Evolutionary conservation across 2,113 vertebrate species (phyloP).

Genomic region (Tetrao urogallus): DNA sequence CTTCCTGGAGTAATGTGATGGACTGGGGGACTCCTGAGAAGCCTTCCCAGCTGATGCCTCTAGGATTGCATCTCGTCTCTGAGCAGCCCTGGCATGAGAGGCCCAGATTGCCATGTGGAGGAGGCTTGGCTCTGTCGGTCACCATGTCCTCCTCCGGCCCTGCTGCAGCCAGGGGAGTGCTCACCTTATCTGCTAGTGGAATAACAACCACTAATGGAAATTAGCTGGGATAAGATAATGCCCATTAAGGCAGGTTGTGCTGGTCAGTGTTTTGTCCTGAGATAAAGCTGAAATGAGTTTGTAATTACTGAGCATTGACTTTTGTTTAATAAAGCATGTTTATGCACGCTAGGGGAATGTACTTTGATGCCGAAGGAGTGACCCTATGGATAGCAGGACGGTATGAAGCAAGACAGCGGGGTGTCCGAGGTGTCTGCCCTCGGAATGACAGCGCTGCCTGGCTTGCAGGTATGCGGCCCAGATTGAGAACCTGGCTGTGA

Average conservation of each 20-base stretch:
- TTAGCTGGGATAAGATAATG: conserved; percentile 34
- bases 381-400: neutral
- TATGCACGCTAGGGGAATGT: neutral
- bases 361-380: accelerated
- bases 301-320: neutral
- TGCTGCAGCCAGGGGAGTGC: neutral
- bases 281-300: conserved; percentile 25
- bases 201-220: conserved; percentile 28
- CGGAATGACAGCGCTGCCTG: neutral
- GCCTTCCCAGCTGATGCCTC: neutral
- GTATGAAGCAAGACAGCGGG: accelerated
- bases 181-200: neutral
- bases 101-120: neutral
- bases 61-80: neutral
- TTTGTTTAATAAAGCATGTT: neutral
- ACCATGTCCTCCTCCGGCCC: neutral
- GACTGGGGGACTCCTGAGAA: neutral
- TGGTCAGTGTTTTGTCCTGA: neutral
- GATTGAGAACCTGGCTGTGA: conserved; percentile 8
- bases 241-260: neutral
- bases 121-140: neutral
- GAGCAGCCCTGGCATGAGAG: neutral
- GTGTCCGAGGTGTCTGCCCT: neutral
- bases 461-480: neutral
- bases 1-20: neutral